phyloP scores from a whole-genome alignment of 1,140 invertebrate species.

The Neotoxoptera formosana region DNA sequence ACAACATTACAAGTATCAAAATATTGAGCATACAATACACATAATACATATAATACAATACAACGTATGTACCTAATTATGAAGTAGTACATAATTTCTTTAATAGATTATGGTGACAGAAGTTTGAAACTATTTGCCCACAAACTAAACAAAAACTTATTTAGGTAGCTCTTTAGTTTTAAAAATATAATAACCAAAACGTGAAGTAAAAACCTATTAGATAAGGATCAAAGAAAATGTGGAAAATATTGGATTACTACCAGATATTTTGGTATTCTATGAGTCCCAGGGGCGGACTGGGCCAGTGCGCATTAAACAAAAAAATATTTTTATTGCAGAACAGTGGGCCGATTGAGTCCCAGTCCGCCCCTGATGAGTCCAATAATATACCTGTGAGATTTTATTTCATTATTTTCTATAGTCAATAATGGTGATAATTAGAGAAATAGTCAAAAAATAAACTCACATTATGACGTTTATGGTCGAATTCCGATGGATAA shows the following conservation, averaged over 20 bases:
- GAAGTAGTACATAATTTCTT: background rate
- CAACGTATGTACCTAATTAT: background rate
- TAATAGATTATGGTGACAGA: background rate
- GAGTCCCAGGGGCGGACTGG: no score
- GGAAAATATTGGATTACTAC: background rate
- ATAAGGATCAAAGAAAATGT: background rate
- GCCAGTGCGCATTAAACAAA: no score
- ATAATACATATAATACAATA: no score
- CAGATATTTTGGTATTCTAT: background rate
- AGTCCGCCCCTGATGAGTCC: no score
- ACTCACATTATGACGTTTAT: constrained; percentile 11
- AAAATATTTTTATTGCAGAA: no score
- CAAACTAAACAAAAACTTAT: background rate
- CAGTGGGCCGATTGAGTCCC: no score
- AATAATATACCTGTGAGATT: background rate
- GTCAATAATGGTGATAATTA: background rate
- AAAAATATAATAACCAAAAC: background rate
- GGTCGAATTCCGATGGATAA: background rate
- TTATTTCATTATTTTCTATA: background rate
- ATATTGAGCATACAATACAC: background rate
- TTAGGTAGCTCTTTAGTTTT: background rate
- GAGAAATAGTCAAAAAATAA: background rate
- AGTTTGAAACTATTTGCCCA: background rate
- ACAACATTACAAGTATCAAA: background rate
- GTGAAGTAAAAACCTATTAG: background rate